phyloP scores from a whole-genome alignment of 1,140 invertebrate genomes.

The Andrena cerasifolii region DNA sequence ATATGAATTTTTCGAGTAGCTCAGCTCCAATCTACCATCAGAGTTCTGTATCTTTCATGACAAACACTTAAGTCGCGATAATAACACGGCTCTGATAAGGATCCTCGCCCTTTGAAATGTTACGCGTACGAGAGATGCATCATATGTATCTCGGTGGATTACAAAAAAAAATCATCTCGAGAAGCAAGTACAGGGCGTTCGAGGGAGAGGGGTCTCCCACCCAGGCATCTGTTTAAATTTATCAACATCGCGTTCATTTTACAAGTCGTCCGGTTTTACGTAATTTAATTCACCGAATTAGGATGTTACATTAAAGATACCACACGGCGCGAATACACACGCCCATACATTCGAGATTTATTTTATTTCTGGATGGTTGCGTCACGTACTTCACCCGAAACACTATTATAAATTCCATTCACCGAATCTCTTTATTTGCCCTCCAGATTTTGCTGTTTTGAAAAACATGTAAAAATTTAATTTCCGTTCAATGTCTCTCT shows the following conservation, averaged over 20 bases:
- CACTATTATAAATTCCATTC: not conserved
- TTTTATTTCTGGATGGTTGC: not conserved
- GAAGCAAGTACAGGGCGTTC: not conserved
- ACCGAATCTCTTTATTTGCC: not conserved
- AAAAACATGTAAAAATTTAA: no score
- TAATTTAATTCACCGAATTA: conserved; percentile 12
- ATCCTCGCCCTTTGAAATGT: conserved; percentile 46
- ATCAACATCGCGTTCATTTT: not conserved
- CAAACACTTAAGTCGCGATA: conserved; percentile 55
- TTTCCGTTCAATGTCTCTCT: no score
- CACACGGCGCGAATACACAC: no score
- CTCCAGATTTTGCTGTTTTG: no score
- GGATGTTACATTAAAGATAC: not conserved
- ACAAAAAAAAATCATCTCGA: conserved; percentile 4
- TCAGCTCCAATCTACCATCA: not conserved
- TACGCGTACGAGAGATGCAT: conserved; percentile 35
- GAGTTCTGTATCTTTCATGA: conserved; percentile 29
- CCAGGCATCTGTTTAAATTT: conserved; percentile 43
- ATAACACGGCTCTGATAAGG: conserved; percentile 54
- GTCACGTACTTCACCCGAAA: not conserved
- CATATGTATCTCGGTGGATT: conserved; percentile 31
- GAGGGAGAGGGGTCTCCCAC: no score
- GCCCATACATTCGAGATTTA: not conserved
- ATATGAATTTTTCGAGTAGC: not conserved
- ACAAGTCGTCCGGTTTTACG: not conserved